phyloP scores from a whole-genome alignment of 2,113 vertebrate species.

The Galemys pyrenaicus region DNA sequence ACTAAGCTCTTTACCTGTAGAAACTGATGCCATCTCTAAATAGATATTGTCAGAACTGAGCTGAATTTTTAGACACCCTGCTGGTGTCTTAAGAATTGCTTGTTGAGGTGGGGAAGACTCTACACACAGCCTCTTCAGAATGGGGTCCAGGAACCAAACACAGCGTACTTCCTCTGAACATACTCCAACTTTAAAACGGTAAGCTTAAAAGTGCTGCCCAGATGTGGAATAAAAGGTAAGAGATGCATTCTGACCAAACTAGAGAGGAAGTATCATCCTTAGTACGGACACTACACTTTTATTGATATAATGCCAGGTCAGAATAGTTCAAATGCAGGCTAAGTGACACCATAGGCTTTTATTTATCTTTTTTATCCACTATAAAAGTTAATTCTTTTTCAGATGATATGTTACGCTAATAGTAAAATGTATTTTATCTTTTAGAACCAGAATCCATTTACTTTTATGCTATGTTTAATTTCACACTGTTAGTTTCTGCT shows the following conservation, averaged over 20 bases:
- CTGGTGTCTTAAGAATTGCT: no score
- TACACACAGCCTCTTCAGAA: no score
- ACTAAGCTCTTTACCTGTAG: no score
- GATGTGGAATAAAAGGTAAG: neutral
- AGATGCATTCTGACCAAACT: neutral
- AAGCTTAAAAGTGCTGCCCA: neutral
- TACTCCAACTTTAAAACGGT: neutral
- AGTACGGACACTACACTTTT: neutral
- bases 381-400: neutral
- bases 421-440: neutral
- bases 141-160: no score
- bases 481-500: constrained; percentile 8
- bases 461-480: constrained; percentile 1
- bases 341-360: neutral
- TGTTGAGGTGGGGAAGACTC: no score
- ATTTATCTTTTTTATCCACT: neutral
- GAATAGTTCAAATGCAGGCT: neutral
- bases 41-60: no score
- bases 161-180: neutral
- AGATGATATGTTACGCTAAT: neutral
- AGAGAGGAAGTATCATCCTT: neutral
- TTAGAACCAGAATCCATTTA: constrained; percentile 26
- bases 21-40: no score
- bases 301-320: neutral
- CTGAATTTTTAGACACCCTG: no score